Conservation (phyloP, 2,113 vertebrate genomes). For the Ceyx margarethae region DNA sequence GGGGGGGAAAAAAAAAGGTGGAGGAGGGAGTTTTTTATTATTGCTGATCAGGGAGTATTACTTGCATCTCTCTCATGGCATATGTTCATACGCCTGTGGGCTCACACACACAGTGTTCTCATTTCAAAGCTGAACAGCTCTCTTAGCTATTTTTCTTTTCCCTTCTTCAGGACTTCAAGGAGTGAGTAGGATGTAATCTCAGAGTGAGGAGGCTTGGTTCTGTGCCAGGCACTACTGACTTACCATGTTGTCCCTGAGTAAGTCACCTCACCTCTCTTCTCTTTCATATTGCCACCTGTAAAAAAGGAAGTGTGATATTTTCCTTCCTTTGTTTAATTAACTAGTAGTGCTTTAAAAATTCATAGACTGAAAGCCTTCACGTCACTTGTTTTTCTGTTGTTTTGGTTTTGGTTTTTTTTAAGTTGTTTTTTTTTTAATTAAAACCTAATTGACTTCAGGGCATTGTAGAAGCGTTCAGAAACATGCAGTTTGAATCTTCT, state of each 20-base stretch:
- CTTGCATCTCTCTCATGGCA: conserved; percentile 41
- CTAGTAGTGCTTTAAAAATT: not conserved
- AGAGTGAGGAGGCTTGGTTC: conserved; percentile 47
- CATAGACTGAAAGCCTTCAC: conserved; percentile 17
- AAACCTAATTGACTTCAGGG: conserved; percentile 60
- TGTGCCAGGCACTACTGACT: conserved; percentile 48
- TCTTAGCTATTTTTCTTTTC: conserved; percentile 55
- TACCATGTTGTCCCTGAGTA: conserved; percentile 18
- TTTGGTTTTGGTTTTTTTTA: not conserved
- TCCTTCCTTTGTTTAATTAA: conserved; percentile 51
- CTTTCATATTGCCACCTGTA: conserved; percentile 35
- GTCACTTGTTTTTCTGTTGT: not conserved
- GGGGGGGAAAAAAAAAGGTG: not conserved
- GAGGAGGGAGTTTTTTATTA: conserved; percentile 31
- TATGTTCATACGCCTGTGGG: conserved; percentile 55
- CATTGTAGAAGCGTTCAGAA: conserved; percentile 42
- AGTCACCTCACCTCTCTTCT: conserved; percentile 43
- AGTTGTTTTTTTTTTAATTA: conserved; percentile 30
- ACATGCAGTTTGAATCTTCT: conserved; percentile 16
- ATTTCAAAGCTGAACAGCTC: conserved; percentile 51
- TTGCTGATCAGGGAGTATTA: conserved; percentile 51
- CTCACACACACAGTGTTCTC: conserved; percentile 12
- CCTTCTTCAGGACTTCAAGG: conserved; percentile 50
- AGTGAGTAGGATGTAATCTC: conserved; percentile 54
- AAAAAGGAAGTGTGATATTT: conserved; percentile 11